A percentile compares a stretch with the other conserved stretches of the same genome.
Conservation (phyloP, 1,140 invertebrate species). For the Delia radicum region DNA sequence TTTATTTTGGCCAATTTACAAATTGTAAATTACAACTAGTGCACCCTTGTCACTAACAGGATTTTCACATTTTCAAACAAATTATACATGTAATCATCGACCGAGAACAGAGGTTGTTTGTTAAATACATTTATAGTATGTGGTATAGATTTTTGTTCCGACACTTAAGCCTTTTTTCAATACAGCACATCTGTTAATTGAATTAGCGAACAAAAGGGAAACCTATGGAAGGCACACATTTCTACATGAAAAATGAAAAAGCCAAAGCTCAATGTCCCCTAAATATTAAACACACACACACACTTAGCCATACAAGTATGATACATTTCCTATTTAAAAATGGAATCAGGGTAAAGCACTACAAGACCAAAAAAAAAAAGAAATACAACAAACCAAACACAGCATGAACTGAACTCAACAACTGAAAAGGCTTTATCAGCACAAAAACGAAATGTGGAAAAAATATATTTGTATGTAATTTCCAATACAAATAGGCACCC, state of each 20-base stretch:
- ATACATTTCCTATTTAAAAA: slow-evolving; percentile 19
- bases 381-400: not conserved
- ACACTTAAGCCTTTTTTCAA: slow-evolving; percentile 14
- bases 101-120: not conserved
- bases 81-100: not conserved
- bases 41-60: slow-evolving; percentile 18
- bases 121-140: not conserved
- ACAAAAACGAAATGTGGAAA: not conserved
- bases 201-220: slow-evolving; percentile 13
- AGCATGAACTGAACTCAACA: not conserved
- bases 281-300: not conserved
- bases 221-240: not conserved
- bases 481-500: slow-evolving; percentile 1
- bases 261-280: slow-evolving; percentile 19
- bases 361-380: not conserved
- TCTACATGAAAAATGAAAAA: not conserved
- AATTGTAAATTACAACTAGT: too few relatives aligned
- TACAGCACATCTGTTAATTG: slow-evolving; percentile 11
- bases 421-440: slow-evolving; percentile 5
- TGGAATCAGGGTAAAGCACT: slow-evolving; percentile 18
- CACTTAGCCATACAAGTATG: not conserved
- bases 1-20: too few relatives aligned
- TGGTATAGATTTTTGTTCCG: not conserved
- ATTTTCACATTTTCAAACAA: not conserved
- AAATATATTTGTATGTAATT: not conserved